phyloP scores from a whole-genome alignment of 2,113 vertebrate species.

The Platichthys flesus region DNA sequence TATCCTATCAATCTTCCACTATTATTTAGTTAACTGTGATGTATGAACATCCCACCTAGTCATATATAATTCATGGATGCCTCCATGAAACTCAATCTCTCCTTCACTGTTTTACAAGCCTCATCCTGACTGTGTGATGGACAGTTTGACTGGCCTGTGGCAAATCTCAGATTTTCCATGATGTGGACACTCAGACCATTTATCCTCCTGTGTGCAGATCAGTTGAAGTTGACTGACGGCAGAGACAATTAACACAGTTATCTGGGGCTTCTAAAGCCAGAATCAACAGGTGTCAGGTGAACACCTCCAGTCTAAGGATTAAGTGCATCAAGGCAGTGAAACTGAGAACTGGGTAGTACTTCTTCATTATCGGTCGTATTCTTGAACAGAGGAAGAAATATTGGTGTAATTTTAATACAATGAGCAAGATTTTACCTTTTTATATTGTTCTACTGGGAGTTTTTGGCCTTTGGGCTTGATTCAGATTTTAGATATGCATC shows the following conservation, averaged over 20 bases:
- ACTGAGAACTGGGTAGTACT: neutral
- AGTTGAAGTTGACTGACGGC: neutral
- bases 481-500: neutral
- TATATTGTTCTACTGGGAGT: neutral
- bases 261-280: neutral
- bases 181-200: neutral
- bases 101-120: conserved; percentile 35
- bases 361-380: neutral
- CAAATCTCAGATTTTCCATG: conserved; percentile 34
- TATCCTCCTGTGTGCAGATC: neutral
- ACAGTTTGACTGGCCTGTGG: conserved; percentile 29
- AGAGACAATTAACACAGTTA: neutral
- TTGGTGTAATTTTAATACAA: too few relatives aligned
- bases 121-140: conserved; percentile 25
- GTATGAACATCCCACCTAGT: conserved; percentile 33
- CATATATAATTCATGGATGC: conserved; percentile 72
- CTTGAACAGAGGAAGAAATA: neutral
- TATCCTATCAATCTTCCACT: conserved; percentile 31
- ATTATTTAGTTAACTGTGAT: conserved; percentile 54
- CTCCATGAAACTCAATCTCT: conserved; percentile 66
- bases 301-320: neutral
- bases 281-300: neutral
- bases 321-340: neutral
- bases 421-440: too few relatives aligned
- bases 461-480: neutral